These are phyloP conservation scores for Oreochromis aureus DNA, from an alignment of 2,113 vertebrate species.

Conservation along the genomic window DNA sequence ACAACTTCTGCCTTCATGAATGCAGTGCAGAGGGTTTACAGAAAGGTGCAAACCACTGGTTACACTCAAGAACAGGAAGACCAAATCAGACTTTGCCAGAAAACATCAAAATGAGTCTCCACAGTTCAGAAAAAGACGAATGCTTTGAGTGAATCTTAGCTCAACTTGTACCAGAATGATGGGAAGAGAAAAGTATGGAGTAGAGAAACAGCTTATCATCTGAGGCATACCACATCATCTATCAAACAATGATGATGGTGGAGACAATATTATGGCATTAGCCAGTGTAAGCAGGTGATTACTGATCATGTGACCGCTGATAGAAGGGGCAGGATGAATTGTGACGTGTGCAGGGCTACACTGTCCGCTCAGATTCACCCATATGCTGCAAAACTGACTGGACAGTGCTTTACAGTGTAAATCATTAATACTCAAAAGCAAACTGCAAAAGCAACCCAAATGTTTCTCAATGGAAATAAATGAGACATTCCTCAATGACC, in stretches of 20 bases:
- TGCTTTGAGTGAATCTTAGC: neutral
- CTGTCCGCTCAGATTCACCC: neutral
- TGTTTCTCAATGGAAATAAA: neutral
- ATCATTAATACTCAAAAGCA: neutral
- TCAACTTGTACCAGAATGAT: neutral
- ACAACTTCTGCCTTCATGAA: neutral
- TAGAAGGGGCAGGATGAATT: neutral
- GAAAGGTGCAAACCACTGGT: neutral
- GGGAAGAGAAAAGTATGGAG: neutral
- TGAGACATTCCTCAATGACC: neutral
- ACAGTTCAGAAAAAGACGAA: neutral
- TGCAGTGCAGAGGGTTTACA: neutral
- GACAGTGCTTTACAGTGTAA: neutral
- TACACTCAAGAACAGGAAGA: neutral
- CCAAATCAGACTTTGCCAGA: neutral
- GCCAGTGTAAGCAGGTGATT: neutral
- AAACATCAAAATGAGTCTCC: neutral
- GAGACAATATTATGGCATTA: neutral
- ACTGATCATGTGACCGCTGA: neutral
- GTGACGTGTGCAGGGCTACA: neutral
- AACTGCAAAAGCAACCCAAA: neutral
- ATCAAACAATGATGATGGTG: neutral
- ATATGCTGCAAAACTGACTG: neutral
- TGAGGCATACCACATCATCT: neutral
- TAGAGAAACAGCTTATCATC: neutral